These are phyloP conservation scores for Tetraneura akinire DNA, from an alignment of 1,140 invertebrate genomes.

Conservation along the genomic window DNA sequence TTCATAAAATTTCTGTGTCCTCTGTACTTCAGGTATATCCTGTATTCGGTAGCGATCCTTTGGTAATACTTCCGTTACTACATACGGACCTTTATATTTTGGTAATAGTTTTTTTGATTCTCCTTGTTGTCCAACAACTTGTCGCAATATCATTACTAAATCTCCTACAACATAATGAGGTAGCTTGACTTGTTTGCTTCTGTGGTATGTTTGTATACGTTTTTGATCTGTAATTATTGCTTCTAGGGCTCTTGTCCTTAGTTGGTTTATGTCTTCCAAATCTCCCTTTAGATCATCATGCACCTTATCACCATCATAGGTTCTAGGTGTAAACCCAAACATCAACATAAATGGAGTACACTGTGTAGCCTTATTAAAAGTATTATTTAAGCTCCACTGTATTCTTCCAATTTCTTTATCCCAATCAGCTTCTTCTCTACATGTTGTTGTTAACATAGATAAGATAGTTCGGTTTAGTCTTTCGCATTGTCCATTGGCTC, in stretches of 20 bases:
- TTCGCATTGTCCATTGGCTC: constrained; percentile 20
- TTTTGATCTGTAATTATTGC: background rate
- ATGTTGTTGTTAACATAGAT: background rate
- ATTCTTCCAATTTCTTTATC: constrained; percentile 29
- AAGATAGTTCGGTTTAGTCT: background rate
- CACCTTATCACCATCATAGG: constrained; percentile 10
- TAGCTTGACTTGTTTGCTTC: background rate
- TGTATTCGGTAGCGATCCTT: constrained; percentile 16
- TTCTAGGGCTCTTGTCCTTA: background rate
- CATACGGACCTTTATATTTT: constrained; percentile 43
- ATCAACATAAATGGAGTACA: constrained; percentile 52
- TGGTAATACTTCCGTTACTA: too few relatives aligned
- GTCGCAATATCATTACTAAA: constrained; percentile 12
- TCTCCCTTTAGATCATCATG: background rate
- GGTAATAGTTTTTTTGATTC: constrained; percentile 11
- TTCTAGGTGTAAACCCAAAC: constrained; percentile 51
- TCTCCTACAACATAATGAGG: background rate
- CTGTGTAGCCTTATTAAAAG: constrained; percentile 45
- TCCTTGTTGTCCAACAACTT: background rate
- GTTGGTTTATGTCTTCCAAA: background rate
- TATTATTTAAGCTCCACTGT: constrained; percentile 53
- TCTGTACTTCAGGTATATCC: constrained; percentile 30
- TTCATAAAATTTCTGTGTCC: background rate
- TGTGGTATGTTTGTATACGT: background rate
- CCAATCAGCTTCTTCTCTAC: background rate